Evolutionary conservation across 2,113 vertebrate species (phyloP).

Genomic region (Atlantisia rogersi): DNA sequence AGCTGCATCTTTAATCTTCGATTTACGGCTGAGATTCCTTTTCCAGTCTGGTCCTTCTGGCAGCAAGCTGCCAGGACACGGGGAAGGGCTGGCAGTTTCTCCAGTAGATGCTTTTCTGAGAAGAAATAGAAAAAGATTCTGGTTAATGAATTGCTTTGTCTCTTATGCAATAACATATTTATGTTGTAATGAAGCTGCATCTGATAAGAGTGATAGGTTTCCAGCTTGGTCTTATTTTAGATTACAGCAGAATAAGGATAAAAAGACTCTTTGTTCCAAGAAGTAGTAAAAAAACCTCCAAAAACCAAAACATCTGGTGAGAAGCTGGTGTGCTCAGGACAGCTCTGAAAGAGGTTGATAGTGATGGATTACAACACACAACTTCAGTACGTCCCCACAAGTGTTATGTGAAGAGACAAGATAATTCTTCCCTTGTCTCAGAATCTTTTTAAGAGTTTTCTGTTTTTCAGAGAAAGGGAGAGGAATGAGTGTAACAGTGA

Average conservation of each 20-base stretch:
- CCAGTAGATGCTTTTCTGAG: not conserved
- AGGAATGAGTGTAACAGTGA: not conserved
- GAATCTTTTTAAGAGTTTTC: not conserved
- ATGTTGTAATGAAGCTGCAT: not conserved
- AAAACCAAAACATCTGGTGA: constrained; percentile 16
- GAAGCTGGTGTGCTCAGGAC: constrained; percentile 42
- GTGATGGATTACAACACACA: not conserved
- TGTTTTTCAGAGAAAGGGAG: not conserved
- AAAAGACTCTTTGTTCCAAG: constrained; percentile 43
- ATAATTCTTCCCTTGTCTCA: constrained; percentile 41
- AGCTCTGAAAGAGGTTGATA: constrained; percentile 4
- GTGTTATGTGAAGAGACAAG: constrained; percentile 21
- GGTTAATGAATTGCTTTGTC: constrained; percentile 18
- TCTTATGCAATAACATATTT: constrained; percentile 11
- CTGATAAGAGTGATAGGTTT: constrained; percentile 29
- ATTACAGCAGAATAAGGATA: not conserved
- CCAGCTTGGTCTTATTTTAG: constrained; percentile 45
- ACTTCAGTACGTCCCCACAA: not conserved
- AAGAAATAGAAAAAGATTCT: not conserved
- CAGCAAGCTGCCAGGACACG: not conserved
- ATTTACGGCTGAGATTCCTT: not conserved
- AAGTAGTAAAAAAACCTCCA: not conserved
- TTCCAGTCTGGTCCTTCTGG: not conserved
- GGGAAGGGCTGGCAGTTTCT: not conserved
- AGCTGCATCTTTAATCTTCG: not conserved